phyloP scores from a whole-genome alignment of 2,113 vertebrate genomes.

The Ophiodon elongatus region DNA sequence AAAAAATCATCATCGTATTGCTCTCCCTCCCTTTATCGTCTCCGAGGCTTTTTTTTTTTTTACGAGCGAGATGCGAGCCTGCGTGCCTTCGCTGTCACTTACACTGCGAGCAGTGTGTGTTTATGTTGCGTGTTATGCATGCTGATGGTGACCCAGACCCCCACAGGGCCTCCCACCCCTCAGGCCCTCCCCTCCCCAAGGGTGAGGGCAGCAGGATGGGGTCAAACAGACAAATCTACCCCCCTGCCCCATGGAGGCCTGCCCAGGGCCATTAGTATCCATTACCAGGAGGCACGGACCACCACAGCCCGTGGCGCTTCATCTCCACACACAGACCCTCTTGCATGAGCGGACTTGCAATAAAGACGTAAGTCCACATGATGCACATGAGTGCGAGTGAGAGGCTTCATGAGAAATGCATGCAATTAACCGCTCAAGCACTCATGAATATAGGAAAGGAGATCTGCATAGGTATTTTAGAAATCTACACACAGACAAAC shows the following conservation, averaged over 20 bases:
- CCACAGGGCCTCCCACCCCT: slow-evolving; percentile 58
- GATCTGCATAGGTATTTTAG: background rate
- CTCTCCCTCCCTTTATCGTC: no score
- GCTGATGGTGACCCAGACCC: slow-evolving; percentile 78
- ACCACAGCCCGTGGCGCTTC: slow-evolving; percentile 16
- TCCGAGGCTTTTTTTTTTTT: no score
- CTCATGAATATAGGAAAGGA: background rate
- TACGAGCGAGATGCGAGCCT: background rate
- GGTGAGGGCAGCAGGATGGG: slow-evolving; percentile 71
- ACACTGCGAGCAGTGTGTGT: slow-evolving; percentile 56
- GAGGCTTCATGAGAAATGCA: background rate
- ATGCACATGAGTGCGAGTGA: background rate
- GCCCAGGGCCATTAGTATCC: slow-evolving; percentile 79
- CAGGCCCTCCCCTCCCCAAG: slow-evolving; percentile 53
- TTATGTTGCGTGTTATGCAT: slow-evolving; percentile 75
- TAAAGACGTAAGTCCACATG: background rate
- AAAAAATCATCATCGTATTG: no score
- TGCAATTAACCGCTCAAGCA: background rate
- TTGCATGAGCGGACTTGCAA: background rate
- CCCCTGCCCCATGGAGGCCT: slow-evolving; percentile 74
- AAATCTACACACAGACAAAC: slow-evolving; percentile 5
- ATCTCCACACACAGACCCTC: background rate
- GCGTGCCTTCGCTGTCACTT: slow-evolving; percentile 40
- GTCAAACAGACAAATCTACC: slow-evolving; percentile 73
- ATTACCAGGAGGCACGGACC: slow-evolving; percentile 70